Conservation (phyloP, 1,140 invertebrate genomes). For the Trinorchestia longiramus region DNA sequence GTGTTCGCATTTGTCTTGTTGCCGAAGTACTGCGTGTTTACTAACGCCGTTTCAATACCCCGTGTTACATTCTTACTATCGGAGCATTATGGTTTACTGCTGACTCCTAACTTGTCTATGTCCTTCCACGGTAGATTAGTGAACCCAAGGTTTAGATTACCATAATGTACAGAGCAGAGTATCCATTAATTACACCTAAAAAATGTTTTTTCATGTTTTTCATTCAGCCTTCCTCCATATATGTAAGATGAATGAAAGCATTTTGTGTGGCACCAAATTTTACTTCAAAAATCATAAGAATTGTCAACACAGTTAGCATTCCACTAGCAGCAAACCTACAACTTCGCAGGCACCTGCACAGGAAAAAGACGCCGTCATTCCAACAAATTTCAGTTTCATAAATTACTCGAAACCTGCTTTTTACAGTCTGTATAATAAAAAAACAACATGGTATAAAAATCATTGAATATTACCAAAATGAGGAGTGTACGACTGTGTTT, state of each 20-base stretch:
- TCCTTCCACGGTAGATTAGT: slow-evolving; percentile 44
- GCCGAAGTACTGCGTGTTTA: neutral
- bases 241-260: no score
- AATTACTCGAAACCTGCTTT: no score
- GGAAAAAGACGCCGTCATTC: no score
- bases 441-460: no score
- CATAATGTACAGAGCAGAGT: slow-evolving; percentile 39
- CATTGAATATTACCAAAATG: no score
- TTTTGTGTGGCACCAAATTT: no score
- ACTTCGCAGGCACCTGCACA: neutral
- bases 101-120: neutral
- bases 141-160: slow-evolving; percentile 42
- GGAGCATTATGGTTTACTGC: slow-evolving; percentile 20
- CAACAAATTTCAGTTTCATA: no score
- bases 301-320: no score
- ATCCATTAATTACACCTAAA: slow-evolving; percentile 42
- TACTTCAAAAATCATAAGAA: no score
- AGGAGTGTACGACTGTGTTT: no score
- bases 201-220: neutral
- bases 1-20: neutral
- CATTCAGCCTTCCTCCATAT: no score
- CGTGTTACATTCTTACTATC: slow-evolving; percentile 3
- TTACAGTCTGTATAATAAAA: no score
- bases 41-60: neutral
- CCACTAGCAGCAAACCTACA: neutral